Base-by-base conservation (phyloP, 1,140 invertebrate species). In the Spodoptera frugiperda region DNA sequence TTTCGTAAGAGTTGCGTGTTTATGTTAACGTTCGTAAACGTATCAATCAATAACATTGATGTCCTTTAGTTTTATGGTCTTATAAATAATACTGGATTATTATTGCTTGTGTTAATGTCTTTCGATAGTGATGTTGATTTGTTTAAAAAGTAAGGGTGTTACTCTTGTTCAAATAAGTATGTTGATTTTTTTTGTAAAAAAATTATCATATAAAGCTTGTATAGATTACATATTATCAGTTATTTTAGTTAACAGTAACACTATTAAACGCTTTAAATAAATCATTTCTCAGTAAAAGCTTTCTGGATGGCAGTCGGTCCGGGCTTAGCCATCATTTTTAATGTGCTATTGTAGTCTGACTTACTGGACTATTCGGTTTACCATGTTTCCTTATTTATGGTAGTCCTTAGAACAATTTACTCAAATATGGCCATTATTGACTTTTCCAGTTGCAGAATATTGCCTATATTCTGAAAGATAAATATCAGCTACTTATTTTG, bases 1-100 rank as follows among this genome's bases (percentile, higher is more conserved):
- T 85, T 87, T 87, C 84, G 80, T 82, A 87, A 88, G 76, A 75
- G 81, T 80, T 76, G 79, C 78, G 70, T 80, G 73, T 82, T 78
- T 55, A 70, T 48, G 67, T 76, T 79, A 76, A 65, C 78, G 78
- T 71, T 63, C 48, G 73, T 72, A 76, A 80, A 74, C 63, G 76
- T 63, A 68, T 63, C 59, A 54, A 65, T 72, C 65, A 76, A 71
- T 76, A 76, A 65, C 55, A 33, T 63, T 19, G 55, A 21, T 63
- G 39, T 46, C 39, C 17, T 63, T 46, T 46, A 14, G 15, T 72
- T 30, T 39, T 48, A 54, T 74, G 77, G 33, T 39, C 0, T 57
- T 78, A n/a, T 59, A 15, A 25, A 33, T 59, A 15, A 33, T 25
- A 25, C 25, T 33, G 30, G 4, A 39, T 33, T 59, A 8, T 25